Base-by-base conservation (phyloP, 2,797 vertebrate species). In the Schizopygopsis pylzovi region DNA sequence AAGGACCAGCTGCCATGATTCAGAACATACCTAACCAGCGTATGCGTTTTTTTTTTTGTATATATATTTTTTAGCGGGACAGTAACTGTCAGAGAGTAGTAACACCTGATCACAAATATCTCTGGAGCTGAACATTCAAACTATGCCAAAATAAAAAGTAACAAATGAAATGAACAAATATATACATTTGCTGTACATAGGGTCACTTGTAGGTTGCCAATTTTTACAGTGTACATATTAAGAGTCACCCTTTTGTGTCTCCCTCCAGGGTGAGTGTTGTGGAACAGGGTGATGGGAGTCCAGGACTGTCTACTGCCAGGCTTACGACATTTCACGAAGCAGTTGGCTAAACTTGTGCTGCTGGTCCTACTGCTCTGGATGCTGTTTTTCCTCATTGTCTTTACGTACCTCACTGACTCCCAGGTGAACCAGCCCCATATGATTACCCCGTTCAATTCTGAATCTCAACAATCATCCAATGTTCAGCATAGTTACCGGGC, bases 271-370 rank as follows among this genome's bases (percentile, higher is more conserved):
- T 78, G 37, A 56, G 16, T 43, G 15, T 56, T 76, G 47, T 39
- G 37, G 49, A 84, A 70, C n/a, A 3, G 9, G 13, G 22, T 43
- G 33, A 45, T 68, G 83, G 18, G 18, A n/a, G 20, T 63, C 11
- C 49, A 65, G 83, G 65, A 11, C 39, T 39, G 63, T 33, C 47
- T 20, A 6, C 39, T 70, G 28, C 16, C 5, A 1, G 0, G 11
- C 18, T n/a, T 84, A 20, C 16, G 47, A 6, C 37, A 59, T 78
- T 18, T 37, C 52, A 91, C 90, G 84, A 92, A 89, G 87, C 88
- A 73, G 90, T 96, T 95, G 94, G 93, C 95, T 94, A 94, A 95
- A 91, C 89, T 96, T 82, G 92, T 95, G 91, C 93, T 97, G 71
- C 92, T 95, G 59, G 94, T 94, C 75, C 94, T 97, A 81, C 94